Base-by-base conservation (phyloP, 1,140 invertebrate genomes). In the Psix sp. region DNA sequence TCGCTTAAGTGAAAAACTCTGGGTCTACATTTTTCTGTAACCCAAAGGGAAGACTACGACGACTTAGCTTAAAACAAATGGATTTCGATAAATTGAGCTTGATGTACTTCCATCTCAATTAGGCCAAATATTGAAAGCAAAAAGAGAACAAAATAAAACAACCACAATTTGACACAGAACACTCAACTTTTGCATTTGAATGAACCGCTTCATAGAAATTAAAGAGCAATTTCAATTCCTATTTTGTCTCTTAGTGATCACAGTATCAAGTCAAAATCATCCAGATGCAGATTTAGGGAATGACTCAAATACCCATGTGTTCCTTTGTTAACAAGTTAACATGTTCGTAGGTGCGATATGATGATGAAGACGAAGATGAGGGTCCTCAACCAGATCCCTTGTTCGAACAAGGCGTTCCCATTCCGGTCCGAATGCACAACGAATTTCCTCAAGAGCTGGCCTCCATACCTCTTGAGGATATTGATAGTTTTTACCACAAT, bases 361-460 rank as follows among this genome's bases (percentile, higher is more conserved):
- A 96, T 88, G 95, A 96, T 90, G 95, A 96, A 89, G 95, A 96
- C 89, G 95, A 96, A 90, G 95, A 96, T 91, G 95, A 96, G 91
- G 95, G 94, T 86, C 94, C 95, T 82, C 94, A 96, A 89, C 94
- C 96, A 83, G 95, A 97, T 89, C 91, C 94, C 78, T 94, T 94
- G 87, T 90, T 97, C 89, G 96, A 97, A 89, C 94, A 95, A 90
- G 95, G 95, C 81, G 91, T 93, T 86, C 94, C 95, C 71, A 88
- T 97, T 87, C 95, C 95, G 82, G 93, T 95, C 88, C 91, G 94
- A 86, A 88, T 97, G 89, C 93, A 96, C 88, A 93, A 93, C 87
- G 91, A 92, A 83, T 97, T 97, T 89, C 95, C 96, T 80, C 90
- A 93, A 79, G 95, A 97, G 90, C 90, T 97, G 87, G 89, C 94